These are phyloP conservation scores for Merluccius polli DNA, from an alignment of 2,797 vertebrate species.

Conservation along the genomic window DNA sequence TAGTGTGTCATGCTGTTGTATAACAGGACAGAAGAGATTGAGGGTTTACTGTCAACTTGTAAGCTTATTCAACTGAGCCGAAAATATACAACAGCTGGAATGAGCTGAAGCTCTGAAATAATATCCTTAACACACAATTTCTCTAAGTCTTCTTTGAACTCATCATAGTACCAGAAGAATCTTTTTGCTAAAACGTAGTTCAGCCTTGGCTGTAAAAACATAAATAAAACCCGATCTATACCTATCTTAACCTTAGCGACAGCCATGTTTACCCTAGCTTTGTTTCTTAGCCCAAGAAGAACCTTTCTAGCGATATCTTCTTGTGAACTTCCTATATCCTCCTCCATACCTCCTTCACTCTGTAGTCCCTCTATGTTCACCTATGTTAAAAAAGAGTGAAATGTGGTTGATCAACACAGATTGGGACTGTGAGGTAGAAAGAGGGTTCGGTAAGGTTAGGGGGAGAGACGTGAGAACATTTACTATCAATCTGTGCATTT, in stretches of 20 bases:
- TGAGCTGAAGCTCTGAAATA: neutral
- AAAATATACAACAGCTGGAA: neutral
- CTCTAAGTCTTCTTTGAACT: neutral
- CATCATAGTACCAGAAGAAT: neutral
- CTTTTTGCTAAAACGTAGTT: neutral
- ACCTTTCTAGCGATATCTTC: neutral
- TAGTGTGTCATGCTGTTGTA: neutral
- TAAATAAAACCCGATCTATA: neutral
- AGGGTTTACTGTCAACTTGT: neutral
- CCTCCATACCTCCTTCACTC: neutral
- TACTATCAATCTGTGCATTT: neutral
- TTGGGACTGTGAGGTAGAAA: neutral
- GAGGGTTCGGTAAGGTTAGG: neutral
- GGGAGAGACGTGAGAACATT: neutral
- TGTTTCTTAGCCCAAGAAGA: neutral
- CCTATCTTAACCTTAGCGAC: neutral
- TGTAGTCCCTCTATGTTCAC: too few relatives aligned
- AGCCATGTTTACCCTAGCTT: neutral
- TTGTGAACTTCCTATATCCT: neutral
- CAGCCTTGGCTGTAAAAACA: neutral
- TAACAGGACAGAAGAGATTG: neutral
- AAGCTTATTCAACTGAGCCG: neutral
- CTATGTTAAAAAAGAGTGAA: neutral
- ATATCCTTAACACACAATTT: neutral
- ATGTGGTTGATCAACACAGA: neutral